These are phyloP conservation scores for Conomelus anceps DNA, from an alignment of 2,888 invertebrate genomes.

Conservation along the genomic window DNA sequence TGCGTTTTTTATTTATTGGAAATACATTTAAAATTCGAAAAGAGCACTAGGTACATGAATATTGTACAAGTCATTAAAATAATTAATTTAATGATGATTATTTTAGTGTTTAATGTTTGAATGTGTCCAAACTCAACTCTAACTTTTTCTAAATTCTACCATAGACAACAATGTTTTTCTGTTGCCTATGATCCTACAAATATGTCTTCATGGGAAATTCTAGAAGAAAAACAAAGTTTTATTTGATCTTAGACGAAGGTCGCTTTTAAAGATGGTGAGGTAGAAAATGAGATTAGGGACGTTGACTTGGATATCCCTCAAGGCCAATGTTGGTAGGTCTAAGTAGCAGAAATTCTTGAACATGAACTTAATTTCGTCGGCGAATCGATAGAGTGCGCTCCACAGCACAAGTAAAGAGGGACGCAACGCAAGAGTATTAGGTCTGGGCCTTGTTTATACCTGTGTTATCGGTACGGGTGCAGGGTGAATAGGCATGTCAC, in stretches of 20 bases:
- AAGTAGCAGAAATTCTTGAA: background rate
- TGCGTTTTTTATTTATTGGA: no score
- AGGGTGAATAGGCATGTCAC: background rate
- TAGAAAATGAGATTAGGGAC: background rate
- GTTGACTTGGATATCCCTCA: background rate
- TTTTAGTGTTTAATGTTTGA: no score
- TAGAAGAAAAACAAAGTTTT: background rate
- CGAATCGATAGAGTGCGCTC: background rate
- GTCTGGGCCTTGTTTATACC: background rate
- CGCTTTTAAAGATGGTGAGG: no score
- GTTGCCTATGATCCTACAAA: background rate
- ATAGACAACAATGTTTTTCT: background rate
- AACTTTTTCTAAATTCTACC: no score
- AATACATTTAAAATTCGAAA: no score
- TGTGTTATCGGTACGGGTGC: background rate
- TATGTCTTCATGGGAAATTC: background rate
- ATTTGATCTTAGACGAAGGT: background rate
- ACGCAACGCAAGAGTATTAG: no score
- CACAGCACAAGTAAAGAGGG: background rate
- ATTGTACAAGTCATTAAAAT: no score
- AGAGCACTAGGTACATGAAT: no score
- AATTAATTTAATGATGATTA: no score
- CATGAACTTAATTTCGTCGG: background rate
- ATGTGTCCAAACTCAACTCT: no score
- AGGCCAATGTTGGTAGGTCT: background rate